A percentile compares a stretch with the other conserved stretches of the same genome.
These are phyloP conservation scores for Platycercus adscitus DNA, from an alignment of 2,113 vertebrate genomes.

Conservation along the genomic window DNA sequence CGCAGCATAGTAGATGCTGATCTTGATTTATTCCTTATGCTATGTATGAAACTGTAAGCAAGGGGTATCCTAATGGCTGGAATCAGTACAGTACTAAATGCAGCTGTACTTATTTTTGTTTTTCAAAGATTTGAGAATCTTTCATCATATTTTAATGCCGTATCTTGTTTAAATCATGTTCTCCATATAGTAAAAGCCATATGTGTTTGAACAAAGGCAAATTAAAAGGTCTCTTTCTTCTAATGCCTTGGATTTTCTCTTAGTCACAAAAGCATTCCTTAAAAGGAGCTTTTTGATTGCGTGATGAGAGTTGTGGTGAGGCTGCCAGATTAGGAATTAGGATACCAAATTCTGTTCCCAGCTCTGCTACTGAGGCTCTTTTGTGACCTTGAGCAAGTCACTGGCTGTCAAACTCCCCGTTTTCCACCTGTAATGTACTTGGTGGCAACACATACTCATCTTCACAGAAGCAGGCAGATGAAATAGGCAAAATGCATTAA, in stretches of 20 bases:
- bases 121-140: neutral
- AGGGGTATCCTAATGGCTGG: neutral
- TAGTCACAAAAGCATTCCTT: constrained; percentile 65
- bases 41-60: neutral
- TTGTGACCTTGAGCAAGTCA: constrained; percentile 53
- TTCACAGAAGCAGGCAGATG: neutral
- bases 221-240: constrained; percentile 14
- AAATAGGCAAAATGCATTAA: neutral
- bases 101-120: neutral
- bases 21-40: neutral
- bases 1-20: neutral
- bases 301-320: constrained; percentile 46
- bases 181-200: neutral
- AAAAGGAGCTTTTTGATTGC: constrained; percentile 68
- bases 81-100: neutral
- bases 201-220: constrained; percentile 29
- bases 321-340: constrained; percentile 64
- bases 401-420: neutral
- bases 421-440: neutral
- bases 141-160: neutral
- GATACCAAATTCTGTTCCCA: constrained; percentile 65
- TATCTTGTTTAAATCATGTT: constrained; percentile 1
- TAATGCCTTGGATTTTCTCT: constrained; percentile 44
- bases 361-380: constrained; percentile 32
- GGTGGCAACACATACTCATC: neutral